A percentile compares a stretch with the other conserved stretches of the same genome.
These are phyloP conservation scores for Cydia amplana DNA, from an alignment of 1,140 invertebrate genomes.

Conservation along the genomic window DNA sequence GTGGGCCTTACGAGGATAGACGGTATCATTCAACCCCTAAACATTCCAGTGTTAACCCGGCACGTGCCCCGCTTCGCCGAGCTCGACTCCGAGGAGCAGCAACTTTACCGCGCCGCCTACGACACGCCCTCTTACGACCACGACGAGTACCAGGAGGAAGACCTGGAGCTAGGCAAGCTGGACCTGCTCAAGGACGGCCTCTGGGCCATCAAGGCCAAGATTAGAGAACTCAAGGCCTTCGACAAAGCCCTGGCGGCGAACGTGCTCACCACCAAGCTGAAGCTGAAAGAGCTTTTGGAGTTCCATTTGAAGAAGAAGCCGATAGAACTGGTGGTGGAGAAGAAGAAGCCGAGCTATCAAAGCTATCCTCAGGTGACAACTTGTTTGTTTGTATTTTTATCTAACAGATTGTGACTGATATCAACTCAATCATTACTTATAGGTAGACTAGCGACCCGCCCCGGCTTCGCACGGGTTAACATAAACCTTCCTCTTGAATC, in stretches of 20 bases:
- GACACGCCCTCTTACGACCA: constrained; percentile 63
- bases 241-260: constrained; percentile 67
- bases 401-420: not conserved
- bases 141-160: constrained; percentile 50
- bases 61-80: constrained; percentile 55
- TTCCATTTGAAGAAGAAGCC: constrained; percentile 58
- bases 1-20: too few species aligned
- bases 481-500: too few species aligned
- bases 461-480: too few species aligned
- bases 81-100: constrained; percentile 64
- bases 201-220: constrained; percentile 66
- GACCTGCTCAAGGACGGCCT: constrained; percentile 65
- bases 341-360: constrained; percentile 54
- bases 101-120: constrained; percentile 60
- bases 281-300: constrained; percentile 61
- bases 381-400: not conserved
- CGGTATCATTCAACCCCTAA: not conserved
- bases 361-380: constrained; percentile 51
- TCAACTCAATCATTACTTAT: too few species aligned
- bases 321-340: constrained; percentile 41
- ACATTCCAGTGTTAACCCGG: constrained; percentile 45
- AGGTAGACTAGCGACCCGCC: too few species aligned
- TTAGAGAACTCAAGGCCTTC: constrained; percentile 66
- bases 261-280: constrained; percentile 61
- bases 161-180: constrained; percentile 52